Evolutionary conservation across 2,888 invertebrate genomes (phyloP).

Genomic region (Hydriomena furcata): DNA sequence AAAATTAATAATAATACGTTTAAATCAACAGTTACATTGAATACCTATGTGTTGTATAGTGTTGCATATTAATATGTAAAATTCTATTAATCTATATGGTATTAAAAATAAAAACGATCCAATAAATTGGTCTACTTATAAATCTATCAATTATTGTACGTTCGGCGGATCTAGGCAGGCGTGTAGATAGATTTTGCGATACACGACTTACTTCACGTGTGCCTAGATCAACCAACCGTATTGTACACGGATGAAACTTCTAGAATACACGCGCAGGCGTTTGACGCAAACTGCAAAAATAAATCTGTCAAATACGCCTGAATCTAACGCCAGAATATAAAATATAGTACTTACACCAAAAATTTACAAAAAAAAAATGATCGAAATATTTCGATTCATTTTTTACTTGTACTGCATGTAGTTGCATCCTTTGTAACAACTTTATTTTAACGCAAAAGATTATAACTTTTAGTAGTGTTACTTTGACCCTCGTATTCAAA

Average conservation of each 20-base stretch:
- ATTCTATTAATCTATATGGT: slow-evolving; percentile 33
- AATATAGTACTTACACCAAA: slow-evolving; percentile 9
- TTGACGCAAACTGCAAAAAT: slow-evolving; percentile 14
- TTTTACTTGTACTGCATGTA: not conserved
- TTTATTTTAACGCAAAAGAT: not conserved
- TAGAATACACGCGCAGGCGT: not conserved
- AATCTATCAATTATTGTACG: slow-evolving; percentile 12
- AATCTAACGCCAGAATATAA: slow-evolving; percentile 9
- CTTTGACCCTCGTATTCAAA: too few relatives aligned
- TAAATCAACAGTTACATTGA: slow-evolving; percentile 50
- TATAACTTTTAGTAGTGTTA: not conserved
- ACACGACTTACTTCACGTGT: too few relatives aligned
- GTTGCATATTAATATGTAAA: slow-evolving; percentile 40
- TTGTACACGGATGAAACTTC: too few relatives aligned
- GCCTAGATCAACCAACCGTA: too few relatives aligned
- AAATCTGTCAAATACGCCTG: not conserved
- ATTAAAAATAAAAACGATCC: slow-evolving; percentile 18
- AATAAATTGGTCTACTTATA: slow-evolving; percentile 24
- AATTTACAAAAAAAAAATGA: slow-evolving; percentile 9
- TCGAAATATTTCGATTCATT: not conserved
- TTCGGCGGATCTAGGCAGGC: too few relatives aligned
- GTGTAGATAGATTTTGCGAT: too few relatives aligned
- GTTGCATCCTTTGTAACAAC: not conserved
- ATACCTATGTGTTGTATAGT: slow-evolving; percentile 36
- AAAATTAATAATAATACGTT: slow-evolving; percentile 53